Conservation (phyloP, 1,140 invertebrate genomes). For the Zaprionus gabonicus region DNA sequence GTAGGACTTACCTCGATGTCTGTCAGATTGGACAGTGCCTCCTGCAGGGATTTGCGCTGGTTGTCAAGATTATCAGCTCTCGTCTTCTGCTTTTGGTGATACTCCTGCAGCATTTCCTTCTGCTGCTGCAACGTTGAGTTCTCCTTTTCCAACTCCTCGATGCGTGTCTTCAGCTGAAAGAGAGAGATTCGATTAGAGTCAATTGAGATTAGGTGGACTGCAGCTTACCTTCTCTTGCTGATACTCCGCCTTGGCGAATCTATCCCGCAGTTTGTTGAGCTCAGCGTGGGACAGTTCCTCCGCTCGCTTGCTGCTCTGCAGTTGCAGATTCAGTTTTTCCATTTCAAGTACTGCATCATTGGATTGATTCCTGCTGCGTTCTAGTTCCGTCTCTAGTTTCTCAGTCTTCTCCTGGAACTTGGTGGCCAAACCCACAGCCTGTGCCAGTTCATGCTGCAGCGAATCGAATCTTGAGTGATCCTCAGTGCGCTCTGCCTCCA, state of each 20-base stretch:
- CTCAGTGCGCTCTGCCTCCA: slow-evolving; percentile 68
- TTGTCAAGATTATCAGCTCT: slow-evolving; percentile 68
- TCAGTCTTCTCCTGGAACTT: slow-evolving; percentile 81
- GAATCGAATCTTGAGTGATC: slow-evolving; percentile 50
- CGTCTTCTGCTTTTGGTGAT: slow-evolving; percentile 76
- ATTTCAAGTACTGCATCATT: slow-evolving; percentile 53
- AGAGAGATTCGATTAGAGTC: neutral
- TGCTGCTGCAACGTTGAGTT: slow-evolving; percentile 61
- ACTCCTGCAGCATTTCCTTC: slow-evolving; percentile 80
- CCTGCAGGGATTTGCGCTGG: slow-evolving; percentile 73
- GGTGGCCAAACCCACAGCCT: slow-evolving; percentile 69
- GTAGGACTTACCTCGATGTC: slow-evolving; percentile 62
- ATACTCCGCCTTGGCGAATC: slow-evolving; percentile 71
- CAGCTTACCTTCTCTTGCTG: slow-evolving; percentile 68
- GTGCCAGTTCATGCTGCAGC: slow-evolving; percentile 73
- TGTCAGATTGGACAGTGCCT: slow-evolving; percentile 68
- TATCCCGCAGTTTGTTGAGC: slow-evolving; percentile 76
- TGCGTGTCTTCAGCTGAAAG: slow-evolving; percentile 54
- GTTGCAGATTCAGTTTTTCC: slow-evolving; percentile 71
- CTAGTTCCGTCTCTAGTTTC: slow-evolving; percentile 66
- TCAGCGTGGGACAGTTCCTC: slow-evolving; percentile 71
- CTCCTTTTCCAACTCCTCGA: slow-evolving; percentile 73
- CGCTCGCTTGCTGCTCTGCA: slow-evolving; percentile 61
- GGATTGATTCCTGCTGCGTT: slow-evolving; percentile 33
- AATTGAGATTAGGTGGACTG: neutral